These are phyloP conservation scores for Patella ulyssiponensis DNA, from an alignment of 2,888 invertebrate species.

Conservation along the genomic window DNA sequence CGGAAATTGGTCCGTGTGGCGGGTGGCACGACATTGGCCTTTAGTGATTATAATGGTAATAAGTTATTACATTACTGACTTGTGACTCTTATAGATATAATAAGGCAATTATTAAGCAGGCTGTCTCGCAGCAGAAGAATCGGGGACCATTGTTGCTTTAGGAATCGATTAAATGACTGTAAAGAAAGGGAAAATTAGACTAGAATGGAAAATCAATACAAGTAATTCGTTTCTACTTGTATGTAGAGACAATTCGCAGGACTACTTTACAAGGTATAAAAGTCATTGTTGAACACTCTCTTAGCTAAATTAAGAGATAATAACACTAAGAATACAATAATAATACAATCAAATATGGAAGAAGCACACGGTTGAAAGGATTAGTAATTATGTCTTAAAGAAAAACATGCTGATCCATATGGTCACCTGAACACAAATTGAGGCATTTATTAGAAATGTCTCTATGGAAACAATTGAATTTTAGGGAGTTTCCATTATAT, in stretches of 20 bases:
- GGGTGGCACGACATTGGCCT: conserved; percentile 7
- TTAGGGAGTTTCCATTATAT: background rate
- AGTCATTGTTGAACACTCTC: too few relatives aligned
- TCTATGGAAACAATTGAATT: conserved; percentile 3
- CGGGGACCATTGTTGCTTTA: background rate
- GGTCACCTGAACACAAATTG: background rate
- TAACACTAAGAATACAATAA: too few relatives aligned
- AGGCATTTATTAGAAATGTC: background rate
- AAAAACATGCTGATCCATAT: conserved; percentile 4
- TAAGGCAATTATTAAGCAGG: conserved; percentile 9
- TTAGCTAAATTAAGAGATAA: too few relatives aligned
- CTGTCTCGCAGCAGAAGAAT: background rate
- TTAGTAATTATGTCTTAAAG: background rate
- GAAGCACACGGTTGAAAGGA: background rate
- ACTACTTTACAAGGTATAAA: background rate
- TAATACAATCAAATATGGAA: too few relatives aligned
- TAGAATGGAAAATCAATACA: background rate
- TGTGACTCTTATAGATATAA: conserved; percentile 5
- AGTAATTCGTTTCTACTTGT: conserved; percentile 8
- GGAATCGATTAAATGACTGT: conserved; percentile 1
- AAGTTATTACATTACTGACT: background rate
- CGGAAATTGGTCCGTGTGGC: conserved; percentile 12
- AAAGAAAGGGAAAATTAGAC: conserved; percentile 5
- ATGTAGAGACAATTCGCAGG: conserved; percentile 2
- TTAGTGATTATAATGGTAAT: conserved; percentile 7